A percentile compares a stretch with the other conserved stretches of the same genome.
Evolutionary conservation across 2,113 vertebrate species (phyloP).

Genomic region (Nibea coibor): DNA sequence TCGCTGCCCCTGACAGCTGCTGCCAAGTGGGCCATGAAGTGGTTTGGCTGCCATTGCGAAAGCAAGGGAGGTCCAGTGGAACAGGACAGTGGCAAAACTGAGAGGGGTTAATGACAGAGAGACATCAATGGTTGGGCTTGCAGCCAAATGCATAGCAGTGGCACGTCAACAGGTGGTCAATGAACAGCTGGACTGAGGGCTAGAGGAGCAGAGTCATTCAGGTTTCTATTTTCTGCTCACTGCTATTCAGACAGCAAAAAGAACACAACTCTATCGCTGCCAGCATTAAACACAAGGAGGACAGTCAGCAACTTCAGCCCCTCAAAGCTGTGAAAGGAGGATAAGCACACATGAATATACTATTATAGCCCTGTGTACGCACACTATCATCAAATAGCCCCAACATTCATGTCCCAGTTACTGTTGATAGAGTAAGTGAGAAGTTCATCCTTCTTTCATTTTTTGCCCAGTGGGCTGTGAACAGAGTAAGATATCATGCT

Average conservation of each 20-base stretch:
- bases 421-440: constrained; percentile 2
- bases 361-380: neutral
- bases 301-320: constrained; percentile 13
- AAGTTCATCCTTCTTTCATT: constrained; percentile 1
- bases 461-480: constrained; percentile 8
- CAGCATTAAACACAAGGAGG: neutral
- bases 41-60: constrained; percentile 13
- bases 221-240: constrained; percentile 47
- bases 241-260: constrained; percentile 31
- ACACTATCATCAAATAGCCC: neutral
- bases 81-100: constrained; percentile 5
- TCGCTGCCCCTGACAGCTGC: neutral
- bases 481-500: neutral
- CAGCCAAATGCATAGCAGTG: constrained; percentile 31
- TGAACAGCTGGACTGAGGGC: constrained; percentile 29
- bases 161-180: constrained; percentile 53
- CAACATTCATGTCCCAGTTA: neutral
- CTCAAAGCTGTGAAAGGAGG: constrained; percentile 18
- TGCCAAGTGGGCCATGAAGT: constrained; percentile 30
- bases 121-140: neutral
- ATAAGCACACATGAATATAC: constrained; percentile 10
- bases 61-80: constrained; percentile 16
- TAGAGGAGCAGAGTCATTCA: constrained; percentile 3
- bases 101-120: constrained; percentile 13
- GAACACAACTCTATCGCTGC: constrained; percentile 6